Evolutionary conservation across 2,888 invertebrate species (phyloP), one percentile per base, ranked within the genome.

Genomic region (Tigriopus californicus): DNA sequence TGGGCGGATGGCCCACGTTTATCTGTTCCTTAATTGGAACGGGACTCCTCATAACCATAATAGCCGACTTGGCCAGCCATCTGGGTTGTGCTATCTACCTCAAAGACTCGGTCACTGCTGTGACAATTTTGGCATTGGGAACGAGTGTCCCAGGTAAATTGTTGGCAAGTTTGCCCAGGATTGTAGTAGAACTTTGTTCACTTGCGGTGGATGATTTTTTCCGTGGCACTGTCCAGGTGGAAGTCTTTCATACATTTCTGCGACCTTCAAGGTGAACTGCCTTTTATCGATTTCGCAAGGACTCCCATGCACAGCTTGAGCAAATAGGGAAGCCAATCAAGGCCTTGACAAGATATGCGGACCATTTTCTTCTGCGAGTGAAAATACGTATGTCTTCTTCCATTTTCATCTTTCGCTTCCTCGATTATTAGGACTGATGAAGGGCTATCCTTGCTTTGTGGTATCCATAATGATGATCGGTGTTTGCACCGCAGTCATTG

Each of bases 51-150:
- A 98, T 97, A 6, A 95, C 94, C 1, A 73, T 98, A 64, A 95
- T 98, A 57, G 57, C 46, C 18, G 98, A 98, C 73, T 79, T 97
- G 49, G 97, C 98, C 2, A 87, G 92, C 1, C 88, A 91, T 74
- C 94, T 98, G 70, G 98, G 98, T 63, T 95, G 95, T 73, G 92
- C 92, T 24, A 79, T 97, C 59, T 95, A 95, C 65, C 83, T 98
- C 67, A 85, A 87, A 74, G 97, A 98, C 72, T 82, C 91, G 5
- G 91, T 97, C 64, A 97, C 95, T 57, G 97, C 98, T 65, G 89
- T 98, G 67, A 83, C 90, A 44, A 92, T 98, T 71, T 97, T 98
- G 15, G 98, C 98, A 8, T 77, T 98, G 64, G 98, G 98, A 65
- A 98, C 98, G 62, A 92, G 92, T 74, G 85, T 98, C 74, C 98